Evolutionary conservation across 1,140 invertebrate genomes (phyloP).

Genomic region (Mycetomoellerius zeteki): DNA sequence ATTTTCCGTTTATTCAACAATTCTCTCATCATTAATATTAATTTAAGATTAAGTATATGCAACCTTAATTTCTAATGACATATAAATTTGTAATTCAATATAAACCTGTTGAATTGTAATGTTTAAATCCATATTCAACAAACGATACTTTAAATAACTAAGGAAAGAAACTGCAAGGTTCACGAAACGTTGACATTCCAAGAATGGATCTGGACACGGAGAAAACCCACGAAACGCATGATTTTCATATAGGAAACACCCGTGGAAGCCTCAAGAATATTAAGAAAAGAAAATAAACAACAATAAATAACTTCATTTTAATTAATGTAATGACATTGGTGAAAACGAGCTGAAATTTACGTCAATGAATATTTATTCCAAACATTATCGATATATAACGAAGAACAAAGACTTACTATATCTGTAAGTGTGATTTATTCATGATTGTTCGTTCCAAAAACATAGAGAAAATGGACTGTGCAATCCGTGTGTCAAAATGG

Average conservation of each 20-base stretch:
- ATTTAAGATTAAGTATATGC: not conserved
- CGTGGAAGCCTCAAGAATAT: too few relatives aligned
- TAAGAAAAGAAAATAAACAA: not conserved
- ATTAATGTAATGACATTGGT: not conserved
- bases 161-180: not conserved
- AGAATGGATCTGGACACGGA: too few relatives aligned
- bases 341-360: not conserved
- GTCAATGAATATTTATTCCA: not conserved
- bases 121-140: not conserved
- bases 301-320: not conserved
- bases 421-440: not conserved
- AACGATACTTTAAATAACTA: not conserved
- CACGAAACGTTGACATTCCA: too few relatives aligned
- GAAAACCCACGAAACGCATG: too few relatives aligned
- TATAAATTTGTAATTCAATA: not conserved
- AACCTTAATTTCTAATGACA: not conserved
- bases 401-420: not conserved
- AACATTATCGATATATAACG: not conserved
- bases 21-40: not conserved
- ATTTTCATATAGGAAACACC: too few relatives aligned
- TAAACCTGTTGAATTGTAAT: not conserved
- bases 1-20: not conserved
- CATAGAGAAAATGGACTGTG: too few relatives aligned
- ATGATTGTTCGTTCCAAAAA: not conserved
- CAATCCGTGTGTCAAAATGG: too few relatives aligned